phyloP scores from a whole-genome alignment of 53 echinoderm and acorn worm genomes.

The Henricia sp. region DNA sequence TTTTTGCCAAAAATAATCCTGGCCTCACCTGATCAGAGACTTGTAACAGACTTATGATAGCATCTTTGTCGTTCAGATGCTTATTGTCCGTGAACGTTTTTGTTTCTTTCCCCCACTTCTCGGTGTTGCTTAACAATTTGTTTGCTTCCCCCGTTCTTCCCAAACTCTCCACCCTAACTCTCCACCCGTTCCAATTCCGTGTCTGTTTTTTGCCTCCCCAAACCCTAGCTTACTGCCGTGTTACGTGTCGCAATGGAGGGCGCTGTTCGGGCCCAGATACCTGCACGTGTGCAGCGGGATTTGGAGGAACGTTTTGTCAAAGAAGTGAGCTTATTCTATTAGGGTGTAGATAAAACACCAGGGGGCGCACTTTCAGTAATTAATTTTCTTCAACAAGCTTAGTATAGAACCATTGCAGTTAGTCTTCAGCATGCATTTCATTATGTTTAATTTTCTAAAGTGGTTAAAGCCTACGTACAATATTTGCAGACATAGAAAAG shows the following conservation, averaged over 20 bases:
- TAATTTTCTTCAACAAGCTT: too few relatives aligned
- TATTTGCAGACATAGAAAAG: too few relatives aligned
- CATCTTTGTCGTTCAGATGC: too few relatives aligned
- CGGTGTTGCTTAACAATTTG: neutral
- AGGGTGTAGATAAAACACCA: neutral
- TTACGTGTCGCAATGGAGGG: slow-evolving; percentile 84
- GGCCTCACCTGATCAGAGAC: too few relatives aligned
- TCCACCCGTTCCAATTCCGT: neutral
- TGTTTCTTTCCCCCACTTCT: neutral
- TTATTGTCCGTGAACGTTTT: too few relatives aligned
- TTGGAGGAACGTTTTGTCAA: slow-evolving; percentile 74
- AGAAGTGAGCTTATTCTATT: slow-evolving; percentile 50
- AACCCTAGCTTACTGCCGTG: slow-evolving; percentile 77
- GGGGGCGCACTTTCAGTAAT: slow-evolving; percentile 5
- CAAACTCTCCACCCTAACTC: neutral
- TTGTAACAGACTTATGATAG: too few relatives aligned
- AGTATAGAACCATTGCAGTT: too few relatives aligned
- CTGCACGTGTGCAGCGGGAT: slow-evolving; percentile 79
- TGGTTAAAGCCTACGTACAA: too few relatives aligned
- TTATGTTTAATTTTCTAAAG: too few relatives aligned
- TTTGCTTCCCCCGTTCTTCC: neutral
- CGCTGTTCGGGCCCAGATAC: slow-evolving; percentile 81
- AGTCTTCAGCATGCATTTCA: too few relatives aligned
- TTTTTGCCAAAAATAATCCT: too few relatives aligned
- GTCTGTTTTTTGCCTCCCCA: neutral